Evolutionary conservation across 1,140 invertebrate species (phyloP), one percentile per base, ranked within the genome.

Genomic region (Caerostris extrusa): DNA sequence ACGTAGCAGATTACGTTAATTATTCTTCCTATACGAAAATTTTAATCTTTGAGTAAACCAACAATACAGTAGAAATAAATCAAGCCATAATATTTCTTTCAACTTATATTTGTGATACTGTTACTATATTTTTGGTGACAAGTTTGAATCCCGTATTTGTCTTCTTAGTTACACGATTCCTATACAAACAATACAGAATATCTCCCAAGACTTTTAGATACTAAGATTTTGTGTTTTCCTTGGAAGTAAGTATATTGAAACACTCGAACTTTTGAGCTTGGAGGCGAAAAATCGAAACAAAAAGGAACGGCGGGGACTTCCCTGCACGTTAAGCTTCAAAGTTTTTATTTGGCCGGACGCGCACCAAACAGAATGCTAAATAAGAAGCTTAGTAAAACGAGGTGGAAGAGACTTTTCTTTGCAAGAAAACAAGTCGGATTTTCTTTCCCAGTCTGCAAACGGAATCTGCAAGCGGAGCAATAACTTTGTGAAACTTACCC

Each of bases 341-440:
- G 34, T 34, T 34, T 34, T 77, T 77, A 77, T 77, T 77, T 77
- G 71, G 71, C 53, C 71, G 71, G 71, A 77, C 10, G 71, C 71
- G 71, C 71, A 50, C 71, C 71, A 77, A 77, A 77, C 71, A 77
- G 71, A 77, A 77, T 77, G 34, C 71, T 50, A 77, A 77, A 77
- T 77, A 77, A 77, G 71, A 77, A 77, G 71, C 71, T 77, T 77
- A 77, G 34, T 10, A 77, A 77, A 77, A 77, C 71, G 71, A 77
- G 34, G 71, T 77, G 71, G 71, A 77, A 50, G 34, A 77, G 8
- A 77, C 14, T 77, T 77, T 77, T 50, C 34, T 77, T 53, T 50
- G 71, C 34, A 12, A 77, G 34, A 12, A 34, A 77, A 77, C 71
- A 50, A 77, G 34, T 12, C 71, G 71, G 71, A 77, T 77, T 77